Base-by-base conservation (phyloP, 2,113 vertebrate genomes). In the Vulpes ferrilata region DNA sequence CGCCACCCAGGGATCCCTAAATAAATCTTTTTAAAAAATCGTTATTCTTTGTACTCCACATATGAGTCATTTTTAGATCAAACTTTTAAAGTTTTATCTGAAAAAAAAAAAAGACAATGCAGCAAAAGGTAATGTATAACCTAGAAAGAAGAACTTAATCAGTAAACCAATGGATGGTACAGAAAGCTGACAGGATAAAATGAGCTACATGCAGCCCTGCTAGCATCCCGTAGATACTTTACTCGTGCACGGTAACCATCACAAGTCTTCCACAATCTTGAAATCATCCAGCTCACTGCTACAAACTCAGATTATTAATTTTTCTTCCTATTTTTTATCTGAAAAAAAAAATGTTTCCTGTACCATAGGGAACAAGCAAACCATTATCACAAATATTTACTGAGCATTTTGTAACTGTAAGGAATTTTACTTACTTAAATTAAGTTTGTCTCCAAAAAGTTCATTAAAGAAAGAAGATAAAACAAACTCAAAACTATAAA, bases 351-450 rank as follows among this genome's bases (percentile, higher is more conserved):
- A 9, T 2, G 25, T 84, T 92, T 89, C 25, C 35, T 57, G 1
- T n/a, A 76, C 22, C 74, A 88, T 3, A 94, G 15, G 92, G 32
- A 35, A 10, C 43, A 55, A 97, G 23, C 95, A 67, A 65, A 86
- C 53, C 43, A 84, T 71, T 35, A 59, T 20, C 30, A 81, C 69
- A 64, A 88, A 30, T 67, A 91, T n/a, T 88, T 76, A 84, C 1
- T 73, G 17, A 93, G 51, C 19, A 55, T 89, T 89, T 59, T 81
- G 9, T 94, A 97, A 85, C 84, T 85, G 35, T n/a, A 80, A 53
- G 23, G n/a, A 53, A 89, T 93, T 95, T 80, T 93, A 65, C 43
- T 90, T 79, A 88, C 22, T 85, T 71, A 78, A 67, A 35, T 84
- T 81, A 82, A 91, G 43, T 48, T 93, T 13, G 17, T 30, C 74